Evolutionary conservation across 2,888 invertebrate genomes (phyloP).

Genomic region (Glaucopsyche alexis): DNA sequence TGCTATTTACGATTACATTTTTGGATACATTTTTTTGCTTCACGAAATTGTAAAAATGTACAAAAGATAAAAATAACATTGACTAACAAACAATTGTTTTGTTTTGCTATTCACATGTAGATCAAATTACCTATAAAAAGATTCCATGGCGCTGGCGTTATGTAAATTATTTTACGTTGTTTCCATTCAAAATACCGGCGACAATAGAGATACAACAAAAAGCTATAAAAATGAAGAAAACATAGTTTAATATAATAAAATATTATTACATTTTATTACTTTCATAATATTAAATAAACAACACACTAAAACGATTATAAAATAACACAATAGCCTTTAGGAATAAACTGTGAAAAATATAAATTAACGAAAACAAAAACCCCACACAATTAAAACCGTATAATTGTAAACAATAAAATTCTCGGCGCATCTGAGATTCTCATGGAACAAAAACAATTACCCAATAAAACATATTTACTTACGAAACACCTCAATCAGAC

Average conservation of each 20-base stretch:
- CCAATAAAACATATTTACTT: slow-evolving; percentile 64
- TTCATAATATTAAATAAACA: slow-evolving; percentile 3
- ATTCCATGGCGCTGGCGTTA: slow-evolving; percentile 4
- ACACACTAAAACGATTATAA: slow-evolving; percentile 16
- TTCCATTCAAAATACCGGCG: slow-evolving; percentile 12
- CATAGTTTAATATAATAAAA: slow-evolving; percentile 8
- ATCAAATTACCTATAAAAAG: slow-evolving; percentile 13
- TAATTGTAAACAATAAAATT: slow-evolving; percentile 50
- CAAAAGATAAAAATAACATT: not conserved
- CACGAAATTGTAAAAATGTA: not conserved
- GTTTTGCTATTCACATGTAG: slow-evolving; percentile 13
- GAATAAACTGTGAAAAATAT: slow-evolving; percentile 8
- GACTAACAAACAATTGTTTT: slow-evolving; percentile 1
- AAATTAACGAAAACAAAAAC: slow-evolving; percentile 23
- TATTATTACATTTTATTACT: slow-evolving; percentile 5
- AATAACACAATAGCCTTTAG: not conserved
- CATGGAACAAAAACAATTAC: slow-evolving; percentile 75
- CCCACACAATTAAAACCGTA: slow-evolving; percentile 33
- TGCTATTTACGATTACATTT: too few relatives aligned
- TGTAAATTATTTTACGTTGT: not conserved
- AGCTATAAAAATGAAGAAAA: not conserved
- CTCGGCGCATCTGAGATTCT: slow-evolving; percentile 65
- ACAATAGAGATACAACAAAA: slow-evolving; percentile 16
- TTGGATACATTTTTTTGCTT: too few relatives aligned
- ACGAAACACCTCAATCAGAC: slow-evolving; percentile 79